Conservation (phyloP, 2,113 vertebrate genomes). For the Otolemur garnettii region DNA sequence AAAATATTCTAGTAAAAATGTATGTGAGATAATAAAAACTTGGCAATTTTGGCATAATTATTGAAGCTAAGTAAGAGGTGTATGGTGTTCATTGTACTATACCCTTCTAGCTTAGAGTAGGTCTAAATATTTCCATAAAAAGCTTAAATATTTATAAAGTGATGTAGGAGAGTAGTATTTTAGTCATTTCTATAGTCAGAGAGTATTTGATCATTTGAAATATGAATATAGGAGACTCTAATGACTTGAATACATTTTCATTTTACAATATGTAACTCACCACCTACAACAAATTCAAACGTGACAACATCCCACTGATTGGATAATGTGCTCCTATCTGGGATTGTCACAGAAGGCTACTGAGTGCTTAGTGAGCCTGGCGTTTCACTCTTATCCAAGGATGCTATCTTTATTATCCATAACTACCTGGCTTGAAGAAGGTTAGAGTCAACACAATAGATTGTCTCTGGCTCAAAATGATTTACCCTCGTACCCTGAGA, state of each 20-base stretch:
- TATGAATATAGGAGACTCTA: not conserved
- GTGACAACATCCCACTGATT: not conserved
- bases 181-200: not conserved
- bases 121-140: conserved; percentile 3
- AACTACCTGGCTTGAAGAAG: not conserved
- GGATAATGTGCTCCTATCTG: not conserved
- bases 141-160: not conserved
- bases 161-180: not conserved
- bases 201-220: not conserved
- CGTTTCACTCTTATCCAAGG: not conserved
- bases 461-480: not conserved
- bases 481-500: not conserved
- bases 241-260: not conserved
- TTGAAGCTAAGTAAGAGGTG: not conserved
- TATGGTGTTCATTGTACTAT: not conserved
- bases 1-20: conserved; percentile 24
- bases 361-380: not conserved
- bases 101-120: not conserved
- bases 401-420: not conserved
- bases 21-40: not conserved
- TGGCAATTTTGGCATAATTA: not conserved
- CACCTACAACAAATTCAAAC: not conserved
- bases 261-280: not conserved
- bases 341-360: not conserved
- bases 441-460: not conserved